Conservation (phyloP, 2,113 vertebrate genomes). For the Saguinus midas region DNA sequence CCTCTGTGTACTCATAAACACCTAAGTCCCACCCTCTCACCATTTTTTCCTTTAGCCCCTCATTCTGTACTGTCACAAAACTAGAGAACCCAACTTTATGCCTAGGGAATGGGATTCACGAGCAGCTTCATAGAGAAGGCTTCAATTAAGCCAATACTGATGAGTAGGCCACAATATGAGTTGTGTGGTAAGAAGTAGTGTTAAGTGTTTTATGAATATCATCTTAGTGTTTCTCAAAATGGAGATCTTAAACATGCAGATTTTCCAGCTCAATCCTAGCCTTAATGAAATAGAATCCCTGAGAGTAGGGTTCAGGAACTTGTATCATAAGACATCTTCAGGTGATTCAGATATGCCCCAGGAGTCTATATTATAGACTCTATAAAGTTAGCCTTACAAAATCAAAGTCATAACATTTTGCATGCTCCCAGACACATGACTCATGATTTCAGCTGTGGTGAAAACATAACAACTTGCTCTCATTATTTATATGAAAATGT, state of each 20-base stretch:
- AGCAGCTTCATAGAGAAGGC: background rate
- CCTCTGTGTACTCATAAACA: background rate
- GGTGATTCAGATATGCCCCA: background rate
- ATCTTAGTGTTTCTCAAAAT: background rate
- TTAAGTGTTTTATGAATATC: background rate
- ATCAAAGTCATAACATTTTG: background rate
- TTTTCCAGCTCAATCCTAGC: background rate
- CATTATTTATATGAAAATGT: conserved; percentile 11
- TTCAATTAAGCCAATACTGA: background rate
- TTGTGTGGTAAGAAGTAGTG: background rate
- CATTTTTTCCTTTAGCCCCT: background rate
- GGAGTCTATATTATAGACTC: background rate
- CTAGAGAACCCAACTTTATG: background rate
- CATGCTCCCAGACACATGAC: background rate
- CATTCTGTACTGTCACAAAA: background rate
- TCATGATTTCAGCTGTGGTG: background rate
- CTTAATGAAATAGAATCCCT: background rate
- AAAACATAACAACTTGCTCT: background rate
- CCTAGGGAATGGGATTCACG: background rate
- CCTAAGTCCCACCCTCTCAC: background rate
- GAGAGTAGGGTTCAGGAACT: background rate
- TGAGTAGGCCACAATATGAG: background rate
- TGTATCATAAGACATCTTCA: background rate
- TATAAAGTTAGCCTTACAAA: background rate
- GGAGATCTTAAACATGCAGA: background rate